Evolutionary conservation across 1,140 invertebrate genomes (phyloP).

Genomic region (Pseudobourletiella spinata): DNA sequence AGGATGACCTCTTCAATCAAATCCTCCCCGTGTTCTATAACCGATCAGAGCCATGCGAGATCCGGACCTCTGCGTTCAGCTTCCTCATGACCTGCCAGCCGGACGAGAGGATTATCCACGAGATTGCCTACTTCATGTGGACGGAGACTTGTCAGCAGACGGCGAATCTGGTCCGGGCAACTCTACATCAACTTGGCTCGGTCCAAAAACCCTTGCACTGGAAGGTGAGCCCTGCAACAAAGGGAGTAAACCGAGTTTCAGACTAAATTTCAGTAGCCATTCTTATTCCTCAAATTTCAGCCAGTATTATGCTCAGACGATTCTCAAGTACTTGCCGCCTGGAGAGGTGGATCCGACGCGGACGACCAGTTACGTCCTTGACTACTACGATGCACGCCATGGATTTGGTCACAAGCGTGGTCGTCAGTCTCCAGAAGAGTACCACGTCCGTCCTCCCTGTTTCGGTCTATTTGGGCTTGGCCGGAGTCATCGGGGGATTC

Average conservation of each 20-base stretch:
- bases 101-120: conserved; percentile 23
- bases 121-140: conserved; percentile 36
- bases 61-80: conserved; percentile 26
- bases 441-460: conserved; percentile 21
- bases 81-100: conserved; percentile 21
- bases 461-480: conserved; percentile 23
- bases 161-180: conserved; percentile 13
- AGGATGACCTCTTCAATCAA: neutral
- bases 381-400: conserved; percentile 26
- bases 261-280: neutral
- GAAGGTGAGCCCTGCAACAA: neutral
- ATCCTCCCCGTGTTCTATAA: conserved; percentile 33
- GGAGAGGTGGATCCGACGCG: conserved; percentile 23
- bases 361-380: conserved; percentile 22
- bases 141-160: conserved; percentile 32
- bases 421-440: conserved; percentile 22
- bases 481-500: conserved; percentile 25
- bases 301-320: conserved; percentile 19
- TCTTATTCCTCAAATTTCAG: conserved; percentile 12
- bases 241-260: conserved; percentile 8
- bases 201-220: conserved; percentile 24
- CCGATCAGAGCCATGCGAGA: conserved; percentile 29
- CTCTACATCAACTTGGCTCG: conserved; percentile 16
- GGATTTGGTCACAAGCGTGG: conserved; percentile 21
- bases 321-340: conserved; percentile 32